phyloP scores from a whole-genome alignment of 2,888 invertebrate genomes.

The Tetropium fuscum region DNA sequence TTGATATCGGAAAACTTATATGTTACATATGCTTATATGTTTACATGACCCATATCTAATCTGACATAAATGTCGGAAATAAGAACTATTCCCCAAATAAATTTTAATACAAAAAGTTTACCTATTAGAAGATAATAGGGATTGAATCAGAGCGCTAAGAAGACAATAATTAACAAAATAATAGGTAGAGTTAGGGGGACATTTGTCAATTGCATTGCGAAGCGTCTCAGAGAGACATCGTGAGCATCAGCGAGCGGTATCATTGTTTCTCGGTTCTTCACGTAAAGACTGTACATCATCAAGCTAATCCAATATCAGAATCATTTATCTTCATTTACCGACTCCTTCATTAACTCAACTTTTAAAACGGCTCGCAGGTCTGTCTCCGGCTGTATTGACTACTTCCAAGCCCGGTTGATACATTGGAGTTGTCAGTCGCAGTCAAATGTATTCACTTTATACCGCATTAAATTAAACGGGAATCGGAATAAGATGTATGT shows the following conservation, averaged over 20 bases:
- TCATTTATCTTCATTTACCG: slow-evolving; percentile 68
- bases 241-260: slow-evolving; percentile 40
- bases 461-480: slow-evolving; percentile 62
- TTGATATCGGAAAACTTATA: no score
- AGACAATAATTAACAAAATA: slow-evolving; percentile 29
- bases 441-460: slow-evolving; percentile 63
- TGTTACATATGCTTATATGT: no score
- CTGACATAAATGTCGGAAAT: no score
- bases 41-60: no score
- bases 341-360: slow-evolving; percentile 67
- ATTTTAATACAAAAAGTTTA: slow-evolving; percentile 16
- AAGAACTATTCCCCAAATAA: slow-evolving; percentile 7
- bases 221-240: slow-evolving; percentile 31
- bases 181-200: slow-evolving; percentile 37
- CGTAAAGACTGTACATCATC: slow-evolving; percentile 61
- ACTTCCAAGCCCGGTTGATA: slow-evolving; percentile 50
- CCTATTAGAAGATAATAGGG: slow-evolving; percentile 18
- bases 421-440: slow-evolving; percentile 62
- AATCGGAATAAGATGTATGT: slow-evolving; percentile 60
- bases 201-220: slow-evolving; percentile 29
- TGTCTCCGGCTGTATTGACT: slow-evolving; percentile 56
- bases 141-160: slow-evolving; percentile 15
- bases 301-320: slow-evolving; percentile 67
- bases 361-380: slow-evolving; percentile 64
- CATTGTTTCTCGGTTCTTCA: slow-evolving; percentile 55